Evolutionary conservation across 2,113 vertebrate genomes (phyloP).

Genomic region (Podarcis raffonei): DNA sequence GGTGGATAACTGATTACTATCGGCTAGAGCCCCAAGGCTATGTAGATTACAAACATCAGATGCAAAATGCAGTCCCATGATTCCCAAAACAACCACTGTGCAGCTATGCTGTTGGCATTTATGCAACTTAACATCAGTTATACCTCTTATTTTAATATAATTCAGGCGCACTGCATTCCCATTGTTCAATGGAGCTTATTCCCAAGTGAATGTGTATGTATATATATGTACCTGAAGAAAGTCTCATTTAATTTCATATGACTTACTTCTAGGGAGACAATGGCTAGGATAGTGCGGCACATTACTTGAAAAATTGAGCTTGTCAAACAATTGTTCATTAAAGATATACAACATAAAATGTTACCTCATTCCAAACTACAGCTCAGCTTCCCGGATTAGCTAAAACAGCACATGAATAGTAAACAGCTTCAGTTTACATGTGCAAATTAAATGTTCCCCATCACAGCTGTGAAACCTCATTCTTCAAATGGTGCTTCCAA

Average conservation of each 20-base stretch:
- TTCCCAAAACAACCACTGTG: not conserved
- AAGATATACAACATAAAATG: not conserved
- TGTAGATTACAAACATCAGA: not conserved
- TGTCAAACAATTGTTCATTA: not conserved
- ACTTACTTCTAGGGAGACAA: not conserved
- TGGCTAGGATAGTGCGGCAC: not conserved
- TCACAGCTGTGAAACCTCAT: slow-evolving; percentile 8
- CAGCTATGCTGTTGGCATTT: not conserved
- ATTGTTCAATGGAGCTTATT: not conserved
- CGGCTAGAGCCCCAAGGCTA: not conserved
- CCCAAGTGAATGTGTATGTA: not conserved
- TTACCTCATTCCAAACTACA: not conserved
- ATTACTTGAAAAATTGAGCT: not conserved
- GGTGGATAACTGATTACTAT: not conserved
- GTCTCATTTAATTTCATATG: not conserved
- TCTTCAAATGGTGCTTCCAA: slow-evolving; percentile 14
- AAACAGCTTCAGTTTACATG: not conserved
- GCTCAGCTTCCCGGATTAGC: not conserved
- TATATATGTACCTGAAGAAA: not conserved
- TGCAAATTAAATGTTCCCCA: not conserved
- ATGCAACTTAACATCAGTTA: not conserved
- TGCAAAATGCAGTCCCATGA: not conserved
- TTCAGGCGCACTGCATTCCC: not conserved
- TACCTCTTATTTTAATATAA: not conserved
- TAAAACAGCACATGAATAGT: slow-evolving; percentile 1